A percentile compares a stretch with the other conserved stretches of the same genome.
phyloP scores from a whole-genome alignment of 2,113 vertebrate species.

The Myotis brandtii region DNA sequence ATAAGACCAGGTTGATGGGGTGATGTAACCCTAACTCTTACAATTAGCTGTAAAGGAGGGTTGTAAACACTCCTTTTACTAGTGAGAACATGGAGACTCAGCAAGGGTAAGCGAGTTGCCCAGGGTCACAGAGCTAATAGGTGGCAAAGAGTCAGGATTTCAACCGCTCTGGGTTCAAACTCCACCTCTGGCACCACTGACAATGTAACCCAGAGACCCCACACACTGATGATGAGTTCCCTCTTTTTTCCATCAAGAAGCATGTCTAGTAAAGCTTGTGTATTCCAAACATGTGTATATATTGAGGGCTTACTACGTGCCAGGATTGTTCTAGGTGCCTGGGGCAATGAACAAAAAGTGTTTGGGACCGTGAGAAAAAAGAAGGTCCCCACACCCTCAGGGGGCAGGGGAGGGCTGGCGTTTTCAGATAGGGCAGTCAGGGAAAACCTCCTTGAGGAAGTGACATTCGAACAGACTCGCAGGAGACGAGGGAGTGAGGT shows the following conservation, averaged over 20 bases:
- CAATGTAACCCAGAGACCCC: neutral
- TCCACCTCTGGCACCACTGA: neutral
- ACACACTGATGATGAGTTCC: neutral
- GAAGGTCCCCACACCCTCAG: neutral
- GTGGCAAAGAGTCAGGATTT: neutral
- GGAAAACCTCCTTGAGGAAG: neutral
- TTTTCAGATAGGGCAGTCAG: neutral
- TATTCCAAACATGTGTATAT: neutral
- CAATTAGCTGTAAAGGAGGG: slow-evolving; percentile 10
- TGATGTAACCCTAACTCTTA: slow-evolving; percentile 19
- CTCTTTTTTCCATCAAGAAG: slow-evolving; percentile 9
- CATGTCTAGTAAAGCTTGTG: neutral
- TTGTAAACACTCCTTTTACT: slow-evolving; percentile 39
- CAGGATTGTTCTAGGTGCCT: neutral
- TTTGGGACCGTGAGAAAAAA: neutral
- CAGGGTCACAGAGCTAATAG: neutral
- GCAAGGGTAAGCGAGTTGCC: neutral
- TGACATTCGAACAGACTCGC: neutral
- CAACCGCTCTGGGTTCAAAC: slow-evolving; percentile 33
- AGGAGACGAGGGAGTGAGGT: neutral
- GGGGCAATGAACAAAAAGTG: neutral
- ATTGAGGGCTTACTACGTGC: neutral
- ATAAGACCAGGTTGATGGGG: neutral
- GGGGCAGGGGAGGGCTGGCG: neutral
- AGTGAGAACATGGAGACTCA: slow-evolving; percentile 7